A percentile compares a stretch with the other conserved stretches of the same genome.
These are phyloP conservation scores for Nasonia longicornis DNA, from an alignment of 1,140 invertebrate species.

Conservation along the genomic window DNA sequence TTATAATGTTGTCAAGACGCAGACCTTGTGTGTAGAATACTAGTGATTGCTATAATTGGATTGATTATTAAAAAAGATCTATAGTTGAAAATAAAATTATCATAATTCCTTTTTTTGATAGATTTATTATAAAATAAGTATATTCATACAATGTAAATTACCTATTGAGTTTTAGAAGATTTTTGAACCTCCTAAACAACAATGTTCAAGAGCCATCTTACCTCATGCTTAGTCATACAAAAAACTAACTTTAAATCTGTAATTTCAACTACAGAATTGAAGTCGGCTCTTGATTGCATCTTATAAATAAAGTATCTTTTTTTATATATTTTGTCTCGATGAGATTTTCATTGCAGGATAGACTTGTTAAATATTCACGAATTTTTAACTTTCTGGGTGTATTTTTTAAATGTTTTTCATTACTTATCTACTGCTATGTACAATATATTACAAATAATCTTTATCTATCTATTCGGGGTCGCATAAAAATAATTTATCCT, in stretches of 20 bases:
- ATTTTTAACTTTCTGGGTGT: conserved; percentile 40
- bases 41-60: conserved; percentile 12
- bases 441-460: conserved; percentile 67
- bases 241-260: conserved; percentile 24
- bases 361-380: conserved; percentile 31
- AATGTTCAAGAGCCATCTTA: conserved; percentile 29
- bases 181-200: conserved; percentile 37
- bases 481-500: conserved; percentile 58
- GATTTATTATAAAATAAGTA: conserved; percentile 65
- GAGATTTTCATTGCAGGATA: conserved; percentile 30
- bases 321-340: conserved; percentile 29
- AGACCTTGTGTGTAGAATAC: neutral
- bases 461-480: conserved; percentile 53
- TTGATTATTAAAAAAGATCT: conserved; percentile 20
- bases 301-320: conserved; percentile 39
- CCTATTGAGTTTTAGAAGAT: conserved; percentile 48
- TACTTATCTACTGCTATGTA: conserved; percentile 64
- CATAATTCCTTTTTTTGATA: conserved; percentile 47
- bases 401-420: conserved; percentile 39
- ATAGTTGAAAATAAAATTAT: neutral
- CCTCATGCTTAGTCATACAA: conserved; percentile 31
- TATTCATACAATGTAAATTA: conserved; percentile 61
- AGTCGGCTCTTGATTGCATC: conserved; percentile 30
- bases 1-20: conserved; percentile 36
- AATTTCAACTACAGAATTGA: conserved; percentile 38